Evolutionary conservation across 2,113 vertebrate species (phyloP).

Genomic region (Zosterops lateralis): DNA sequence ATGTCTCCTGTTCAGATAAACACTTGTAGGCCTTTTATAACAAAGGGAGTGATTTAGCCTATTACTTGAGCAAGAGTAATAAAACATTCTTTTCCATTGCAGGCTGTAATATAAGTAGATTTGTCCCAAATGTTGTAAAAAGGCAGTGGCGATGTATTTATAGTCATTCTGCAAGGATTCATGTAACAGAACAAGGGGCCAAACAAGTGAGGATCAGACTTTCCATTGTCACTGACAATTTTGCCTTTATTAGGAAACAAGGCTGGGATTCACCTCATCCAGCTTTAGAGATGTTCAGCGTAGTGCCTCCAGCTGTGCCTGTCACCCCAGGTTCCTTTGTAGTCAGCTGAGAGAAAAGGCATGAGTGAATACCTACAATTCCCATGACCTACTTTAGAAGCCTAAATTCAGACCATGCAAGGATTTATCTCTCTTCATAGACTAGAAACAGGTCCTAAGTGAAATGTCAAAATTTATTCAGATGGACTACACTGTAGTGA

Average conservation of each 20-base stretch:
- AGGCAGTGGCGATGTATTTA: background rate
- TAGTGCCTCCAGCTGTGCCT: conserved; percentile 2
- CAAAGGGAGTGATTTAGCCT: background rate
- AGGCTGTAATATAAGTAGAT: background rate
- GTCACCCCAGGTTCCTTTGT: background rate
- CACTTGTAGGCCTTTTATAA: background rate
- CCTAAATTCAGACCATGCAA: background rate
- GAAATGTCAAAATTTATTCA: background rate
- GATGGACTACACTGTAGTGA: background rate
- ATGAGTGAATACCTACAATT: background rate
- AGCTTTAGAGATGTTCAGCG: background rate
- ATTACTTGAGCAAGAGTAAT: background rate
- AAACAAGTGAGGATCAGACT: background rate
- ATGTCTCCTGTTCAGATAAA: background rate
- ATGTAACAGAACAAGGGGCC: background rate
- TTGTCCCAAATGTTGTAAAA: background rate
- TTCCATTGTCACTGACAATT: background rate
- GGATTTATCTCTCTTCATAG: background rate
- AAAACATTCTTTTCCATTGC: background rate
- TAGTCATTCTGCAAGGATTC: background rate
- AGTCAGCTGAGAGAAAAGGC: background rate
- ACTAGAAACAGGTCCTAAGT: background rate
- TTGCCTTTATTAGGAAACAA: background rate
- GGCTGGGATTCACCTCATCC: background rate
- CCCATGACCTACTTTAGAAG: conserved; percentile 44